Percentiles rank a stretch among this genome's conserved stretches.
Evolutionary conservation across 2,797 vertebrate genomes (phyloP).

Genomic region (Hippoglossus hippoglossus): DNA sequence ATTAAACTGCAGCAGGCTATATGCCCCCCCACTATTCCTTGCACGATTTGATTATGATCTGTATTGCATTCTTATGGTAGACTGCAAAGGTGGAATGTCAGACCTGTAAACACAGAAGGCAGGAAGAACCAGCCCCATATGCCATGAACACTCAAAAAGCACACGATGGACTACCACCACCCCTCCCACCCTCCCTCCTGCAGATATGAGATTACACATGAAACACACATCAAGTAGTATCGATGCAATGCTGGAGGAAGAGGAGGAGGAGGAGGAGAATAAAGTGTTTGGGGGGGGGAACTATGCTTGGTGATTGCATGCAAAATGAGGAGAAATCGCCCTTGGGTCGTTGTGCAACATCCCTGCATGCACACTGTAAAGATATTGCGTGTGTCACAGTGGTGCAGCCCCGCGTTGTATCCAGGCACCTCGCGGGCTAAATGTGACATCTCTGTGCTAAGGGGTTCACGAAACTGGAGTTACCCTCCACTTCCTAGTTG

Average conservation of each 20-base stretch:
- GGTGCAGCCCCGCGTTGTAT: constrained; percentile 7
- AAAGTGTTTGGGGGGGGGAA: constrained; percentile 23
- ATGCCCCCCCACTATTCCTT: constrained; percentile 19
- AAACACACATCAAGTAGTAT: constrained; percentile 49
- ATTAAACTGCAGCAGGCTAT: constrained; percentile 36
- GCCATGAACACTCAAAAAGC: constrained; percentile 33
- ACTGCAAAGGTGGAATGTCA: constrained; percentile 77
- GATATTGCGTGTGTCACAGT: constrained; percentile 49
- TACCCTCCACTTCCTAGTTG: constrained; percentile 90
- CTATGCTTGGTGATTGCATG: constrained; percentile 68
- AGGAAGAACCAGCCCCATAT: constrained; percentile 59
- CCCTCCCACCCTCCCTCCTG: neutral
- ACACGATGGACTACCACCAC: constrained; percentile 23
- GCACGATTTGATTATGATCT: constrained; percentile 69
- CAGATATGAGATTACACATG: constrained; percentile 38
- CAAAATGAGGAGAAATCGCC: constrained; percentile 64
- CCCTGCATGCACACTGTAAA: constrained; percentile 58
- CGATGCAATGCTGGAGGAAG: constrained; percentile 52
- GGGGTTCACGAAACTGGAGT: constrained; percentile 60
- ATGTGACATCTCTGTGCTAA: constrained; percentile 38
- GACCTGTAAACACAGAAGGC: constrained; percentile 71
- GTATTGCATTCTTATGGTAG: constrained; percentile 71
- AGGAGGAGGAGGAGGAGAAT: neutral
- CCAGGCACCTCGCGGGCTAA: neutral
- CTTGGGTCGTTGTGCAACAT: constrained; percentile 69